These are phyloP conservation scores for Poeciliopsis retropinna DNA, from an alignment of 2,113 vertebrate genomes.

Conservation along the genomic window DNA sequence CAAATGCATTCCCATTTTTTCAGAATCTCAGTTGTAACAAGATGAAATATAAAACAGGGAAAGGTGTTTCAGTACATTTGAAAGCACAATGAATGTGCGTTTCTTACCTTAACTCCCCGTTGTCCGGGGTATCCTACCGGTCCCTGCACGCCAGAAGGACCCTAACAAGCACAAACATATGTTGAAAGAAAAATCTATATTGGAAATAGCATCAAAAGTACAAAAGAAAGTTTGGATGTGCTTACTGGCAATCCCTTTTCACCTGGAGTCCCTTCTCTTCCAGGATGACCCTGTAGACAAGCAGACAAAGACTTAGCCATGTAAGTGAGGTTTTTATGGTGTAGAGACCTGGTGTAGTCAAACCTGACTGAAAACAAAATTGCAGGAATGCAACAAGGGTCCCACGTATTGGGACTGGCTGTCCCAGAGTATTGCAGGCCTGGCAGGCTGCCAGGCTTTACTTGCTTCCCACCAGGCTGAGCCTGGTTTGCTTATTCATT, in stretches of 20 bases:
- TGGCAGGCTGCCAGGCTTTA: no score
- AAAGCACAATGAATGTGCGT: background rate
- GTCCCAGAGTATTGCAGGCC: no score
- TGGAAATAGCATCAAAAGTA: background rate
- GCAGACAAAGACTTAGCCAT: background rate
- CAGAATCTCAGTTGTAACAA: background rate
- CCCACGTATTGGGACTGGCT: background rate
- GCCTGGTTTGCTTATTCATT: no score
- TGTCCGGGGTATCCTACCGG: conserved; percentile 92
- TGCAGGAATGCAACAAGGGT: background rate
- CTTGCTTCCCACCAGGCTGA: no score
- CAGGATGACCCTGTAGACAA: conserved; percentile 86
- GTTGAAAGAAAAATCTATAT: background rate
- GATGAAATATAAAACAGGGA: background rate
- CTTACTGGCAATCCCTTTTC: conserved; percentile 89
- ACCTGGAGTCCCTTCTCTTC: conserved; percentile 87
- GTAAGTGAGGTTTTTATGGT: background rate
- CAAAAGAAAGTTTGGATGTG: conserved; percentile 3
- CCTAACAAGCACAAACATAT: conserved; percentile 72
- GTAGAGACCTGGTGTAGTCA: no score
- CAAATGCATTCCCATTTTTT: background rate
- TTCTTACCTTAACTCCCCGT: conserved; percentile 91
- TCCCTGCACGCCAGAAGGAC: conserved; percentile 90
- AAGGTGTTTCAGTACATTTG: background rate
- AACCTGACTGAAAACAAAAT: no score